These are phyloP conservation scores for Sorex maritimensis DNA, from an alignment of 2,797 vertebrate genomes.

Conservation along the genomic window DNA sequence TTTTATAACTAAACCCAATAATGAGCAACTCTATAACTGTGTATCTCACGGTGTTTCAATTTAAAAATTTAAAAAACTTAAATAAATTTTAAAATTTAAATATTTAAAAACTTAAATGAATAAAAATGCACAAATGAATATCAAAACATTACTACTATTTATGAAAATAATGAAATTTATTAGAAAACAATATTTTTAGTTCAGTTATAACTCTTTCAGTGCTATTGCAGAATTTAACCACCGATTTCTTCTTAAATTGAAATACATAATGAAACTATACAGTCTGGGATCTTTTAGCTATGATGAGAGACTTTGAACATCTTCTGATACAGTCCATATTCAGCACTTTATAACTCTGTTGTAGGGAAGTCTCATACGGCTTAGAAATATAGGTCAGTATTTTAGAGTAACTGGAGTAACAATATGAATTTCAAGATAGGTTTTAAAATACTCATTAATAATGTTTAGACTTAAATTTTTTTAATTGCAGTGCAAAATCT, in stretches of 20 bases:
- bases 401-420: background rate
- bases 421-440: accelerated
- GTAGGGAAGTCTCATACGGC: background rate
- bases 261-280: background rate
- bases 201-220: background rate
- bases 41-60: too few relatives aligned
- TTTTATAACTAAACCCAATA: too few relatives aligned
- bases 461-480: constrained; percentile 28
- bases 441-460: constrained; percentile 44
- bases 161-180: background rate
- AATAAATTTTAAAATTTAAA: too few relatives aligned
- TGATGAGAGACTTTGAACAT: constrained; percentile 33
- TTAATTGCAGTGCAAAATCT: background rate
- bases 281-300: constrained; percentile 61
- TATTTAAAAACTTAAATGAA: too few relatives aligned
- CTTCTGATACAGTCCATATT: background rate
- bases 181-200: constrained; percentile 2
- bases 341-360: background rate
- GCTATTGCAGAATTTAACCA: constrained; percentile 14
- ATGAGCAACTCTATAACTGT: too few relatives aligned
- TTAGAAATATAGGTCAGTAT: constrained; percentile 61
- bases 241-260: constrained; percentile 61
- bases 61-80: too few relatives aligned
- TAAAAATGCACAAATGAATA: background rate
- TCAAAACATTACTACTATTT: background rate